Evolutionary conservation across 2,113 vertebrate species (phyloP).

Genomic region (Corydoras maculifer): DNA sequence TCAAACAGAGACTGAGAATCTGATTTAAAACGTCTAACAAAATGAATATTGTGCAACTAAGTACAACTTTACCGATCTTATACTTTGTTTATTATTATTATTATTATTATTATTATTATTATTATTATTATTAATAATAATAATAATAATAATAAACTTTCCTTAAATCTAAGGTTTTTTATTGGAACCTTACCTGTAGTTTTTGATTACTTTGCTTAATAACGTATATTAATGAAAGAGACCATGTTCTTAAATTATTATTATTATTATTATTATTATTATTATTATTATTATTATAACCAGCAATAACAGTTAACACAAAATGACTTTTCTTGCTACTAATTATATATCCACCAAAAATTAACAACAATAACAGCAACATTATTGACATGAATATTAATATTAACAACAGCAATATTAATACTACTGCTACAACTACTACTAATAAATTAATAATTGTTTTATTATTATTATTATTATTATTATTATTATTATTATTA

Average conservation of each 20-base stretch:
- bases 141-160: neutral
- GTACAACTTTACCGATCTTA: neutral
- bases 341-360: too few relatives aligned
- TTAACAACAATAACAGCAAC: too few relatives aligned
- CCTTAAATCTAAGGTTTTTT: neutral
- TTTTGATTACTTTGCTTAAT: neutral
- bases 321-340: too few relatives aligned
- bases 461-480: neutral
- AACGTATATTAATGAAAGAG: neutral
- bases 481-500: too few relatives aligned
- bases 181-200: neutral
- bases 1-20: neutral
- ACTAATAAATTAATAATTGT: neutral
- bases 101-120: neutral
- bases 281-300: neutral
- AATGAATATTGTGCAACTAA: neutral
- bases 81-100: neutral
- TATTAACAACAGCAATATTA: too few relatives aligned
- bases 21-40: neutral
- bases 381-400: too few relatives aligned
- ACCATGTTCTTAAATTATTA: neutral
- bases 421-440: too few relatives aligned
- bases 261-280: neutral
- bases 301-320: neutral
- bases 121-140: neutral